These are phyloP conservation scores for Megalops atlanticus DNA, from an alignment of 2,113 vertebrate genomes.

Conservation along the genomic window DNA sequence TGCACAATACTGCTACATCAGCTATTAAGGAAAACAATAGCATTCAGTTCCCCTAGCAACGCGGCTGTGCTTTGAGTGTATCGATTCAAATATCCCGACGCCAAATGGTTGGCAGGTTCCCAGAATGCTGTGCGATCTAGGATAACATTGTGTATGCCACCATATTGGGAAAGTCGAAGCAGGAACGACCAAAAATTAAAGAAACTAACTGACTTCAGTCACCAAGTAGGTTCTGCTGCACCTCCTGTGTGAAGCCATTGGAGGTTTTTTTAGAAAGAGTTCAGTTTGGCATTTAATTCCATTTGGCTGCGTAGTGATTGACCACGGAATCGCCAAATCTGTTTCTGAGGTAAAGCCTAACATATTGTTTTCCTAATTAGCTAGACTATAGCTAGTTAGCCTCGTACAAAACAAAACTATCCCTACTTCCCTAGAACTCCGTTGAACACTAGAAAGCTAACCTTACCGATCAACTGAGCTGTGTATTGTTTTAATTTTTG, in stretches of 20 bases:
- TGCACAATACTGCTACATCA: too few species aligned
- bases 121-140: constrained; percentile 67
- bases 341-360: neutral
- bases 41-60: constrained; percentile 68
- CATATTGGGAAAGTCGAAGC: neutral
- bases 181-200: neutral
- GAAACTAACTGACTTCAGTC: neutral
- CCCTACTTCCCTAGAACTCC: too few species aligned
- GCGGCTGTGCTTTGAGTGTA: constrained; percentile 60
- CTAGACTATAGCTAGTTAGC: neutral
- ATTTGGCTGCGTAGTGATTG: neutral
- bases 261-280: neutral
- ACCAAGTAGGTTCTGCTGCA: neutral
- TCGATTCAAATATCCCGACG: constrained; percentile 74
- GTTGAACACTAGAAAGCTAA: too few species aligned
- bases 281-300: neutral
- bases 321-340: neutral
- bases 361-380: neutral
- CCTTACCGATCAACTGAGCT: too few species aligned
- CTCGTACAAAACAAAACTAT: too few species aligned
- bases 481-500: too few species aligned
- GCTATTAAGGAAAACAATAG: too few species aligned
- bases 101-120: constrained; percentile 66
- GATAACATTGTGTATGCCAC: constrained; percentile 32
- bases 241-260: neutral